Evolutionary conservation across 2,888 invertebrate genomes (phyloP), one percentile per base, ranked within the genome.

Genomic region (Drosophila mayaguana): DNA sequence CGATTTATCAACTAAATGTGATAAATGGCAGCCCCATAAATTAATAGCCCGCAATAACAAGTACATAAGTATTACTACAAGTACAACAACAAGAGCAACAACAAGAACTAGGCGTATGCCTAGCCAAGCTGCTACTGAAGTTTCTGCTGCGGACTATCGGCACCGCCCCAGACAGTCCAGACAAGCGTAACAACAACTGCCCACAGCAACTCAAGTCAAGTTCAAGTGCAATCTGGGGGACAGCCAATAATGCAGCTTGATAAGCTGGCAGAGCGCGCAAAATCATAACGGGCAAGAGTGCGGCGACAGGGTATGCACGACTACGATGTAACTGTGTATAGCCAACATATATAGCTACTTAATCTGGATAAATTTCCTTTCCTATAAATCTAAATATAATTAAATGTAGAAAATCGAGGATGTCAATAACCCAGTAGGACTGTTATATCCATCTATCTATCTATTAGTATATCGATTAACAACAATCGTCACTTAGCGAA

Each of bases 21-120:
- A 91, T 92, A 92, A 91, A 92, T 90, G 83, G 89, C 89, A 83
- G 81, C 79, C 77, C 80, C 83, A 91, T 91, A 88, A 92, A 92
- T 91, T 91, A 92, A 92, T 90, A 83, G 90, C 82, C 83, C 74
- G 46, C 76, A 84, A 81, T 79, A 77, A 66, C 71, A 77, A 80
- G 76, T 79, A 70, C 76, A 67, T 63, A 77, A 80, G 76, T 71
- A 72, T 48, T 54, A 68, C 73, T 50, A 68, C 69, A 75, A 14
- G 6, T 1, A 43, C 14, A 22, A 22, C n/a, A 22, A n/a, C 40
- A 43, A 43, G 20, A 18, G 25, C 46, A 46, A 25, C n/a, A 28
- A 32, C 12, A 67, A 61, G 43, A 64, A 83, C 81, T 50, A 66
- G 69, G 69, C 69, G 61, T 71, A 76, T 50, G 76, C 76, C 76